Evolutionary conservation across 1,140 invertebrate species (phyloP), one percentile per base, ranked within the genome.

Genomic region (Chlorops oryzae): DNA sequence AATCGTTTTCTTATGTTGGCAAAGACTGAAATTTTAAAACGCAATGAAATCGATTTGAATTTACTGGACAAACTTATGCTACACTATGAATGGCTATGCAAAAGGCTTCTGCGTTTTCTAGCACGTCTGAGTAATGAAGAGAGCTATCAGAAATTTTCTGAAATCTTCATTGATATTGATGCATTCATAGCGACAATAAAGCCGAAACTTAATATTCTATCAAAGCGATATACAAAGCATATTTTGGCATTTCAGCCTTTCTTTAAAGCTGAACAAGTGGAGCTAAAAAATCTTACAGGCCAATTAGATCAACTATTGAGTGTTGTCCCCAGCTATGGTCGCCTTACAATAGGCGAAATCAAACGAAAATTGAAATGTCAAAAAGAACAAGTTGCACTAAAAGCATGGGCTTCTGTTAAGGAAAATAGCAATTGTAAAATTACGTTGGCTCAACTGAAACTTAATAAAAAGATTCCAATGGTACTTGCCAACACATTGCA

Each of bases 11-110:
- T 67, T 21, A 12, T 15, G 2, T 55, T 57, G 3, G 43, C 63
- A 0, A 55, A 62, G 17, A 43, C 59, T 13, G 57, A 62, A 13
- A 21, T 72, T 6, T 52, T 70, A 5, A 48, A 55, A 9, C 51
- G 55, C 17, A 69, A 63, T 20, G 56, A 60, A 18, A 13, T 72
- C 2, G 52, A 64, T 46, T 34, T 54, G 5, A 56, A 60, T 5
- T 24, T 72, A 22, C 55, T 69, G 51, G 67, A 72, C 38, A 62
- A 67, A 39, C 21, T 72, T n/a, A 50, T 65, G n/a, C 43, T 72
- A 21, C 70, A 72, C 39, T 72, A 65, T 38, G 64, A 67, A 24
- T 72, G 70, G 70, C 18, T 72, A 23, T 47, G 62, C 12, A 72
- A 72, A 40, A 55, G 70, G 25, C 38, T 72, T 6, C 13, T 71